A percentile compares a stretch with the other conserved stretches of the same genome.
Evolutionary conservation across 1,140 invertebrate genomes (phyloP).

Genomic region (Heliconius hermathena): DNA sequence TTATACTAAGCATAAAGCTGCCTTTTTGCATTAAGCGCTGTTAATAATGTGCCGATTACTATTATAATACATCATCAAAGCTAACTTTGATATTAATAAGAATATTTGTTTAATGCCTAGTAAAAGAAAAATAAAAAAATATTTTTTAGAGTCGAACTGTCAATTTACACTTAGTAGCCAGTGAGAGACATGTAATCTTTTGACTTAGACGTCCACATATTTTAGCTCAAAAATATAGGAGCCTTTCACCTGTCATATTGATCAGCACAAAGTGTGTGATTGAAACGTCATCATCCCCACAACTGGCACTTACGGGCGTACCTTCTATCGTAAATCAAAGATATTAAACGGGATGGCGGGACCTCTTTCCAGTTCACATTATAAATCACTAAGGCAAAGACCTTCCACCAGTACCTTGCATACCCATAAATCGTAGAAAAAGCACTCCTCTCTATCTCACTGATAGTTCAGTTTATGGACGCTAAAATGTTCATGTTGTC

Average conservation of each 20-base stretch:
- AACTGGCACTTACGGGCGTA: conserved; percentile 74
- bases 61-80: no score
- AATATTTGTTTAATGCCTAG: no score
- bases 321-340: conserved; percentile 81
- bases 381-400: conserved; percentile 75
- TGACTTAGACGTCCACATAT: neutral
- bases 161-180: no score
- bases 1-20: no score
- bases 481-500: conserved; percentile 23
- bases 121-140: no score
- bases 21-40: no score
- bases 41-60: no score
- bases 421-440: conserved; percentile 71
- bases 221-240: neutral
- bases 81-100: no score
- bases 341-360: conserved; percentile 79
- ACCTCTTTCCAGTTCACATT: conserved; percentile 79
- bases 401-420: conserved; percentile 72
- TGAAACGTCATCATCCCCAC: conserved; percentile 56
- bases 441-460: conserved; percentile 49
- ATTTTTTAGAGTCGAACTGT: no score
- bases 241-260: conserved; percentile 7
- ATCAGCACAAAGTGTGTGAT: neutral
- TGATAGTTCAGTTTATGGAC: conserved; percentile 44
- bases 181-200: neutral